Base-by-base conservation (phyloP, 2,797 vertebrate species). In the Enteromius viviparus region DNA sequence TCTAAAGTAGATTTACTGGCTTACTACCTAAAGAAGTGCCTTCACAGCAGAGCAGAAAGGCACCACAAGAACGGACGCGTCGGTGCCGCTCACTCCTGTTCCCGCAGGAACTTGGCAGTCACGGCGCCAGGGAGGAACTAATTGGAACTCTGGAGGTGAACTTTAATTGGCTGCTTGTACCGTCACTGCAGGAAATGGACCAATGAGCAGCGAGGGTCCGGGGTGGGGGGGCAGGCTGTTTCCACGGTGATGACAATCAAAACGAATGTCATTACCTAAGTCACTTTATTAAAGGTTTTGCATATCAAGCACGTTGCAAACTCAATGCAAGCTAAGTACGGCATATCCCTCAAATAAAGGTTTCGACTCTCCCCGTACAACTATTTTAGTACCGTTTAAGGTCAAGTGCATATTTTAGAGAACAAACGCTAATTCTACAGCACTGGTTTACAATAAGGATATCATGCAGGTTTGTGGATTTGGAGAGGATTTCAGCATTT, bases 11-110 rank as follows among this genome's bases (percentile, higher is more conserved):
- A 94, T 93, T 91, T 92, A 91, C 93, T 93, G 94, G 94, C 93
- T 96, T 93, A 92, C 89, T 91, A 95, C 95, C 93, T 93, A 94
- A 94, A 95, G 95, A 98, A 99, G 98, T 98, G 98, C 98, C 97
- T 99, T 97, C 92, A 94, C 90, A 91, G 92, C 92, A 93, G 93
- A 93, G 92, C 92, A 93, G 93, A 92, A 95, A 95, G 97, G 97
- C 96, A 96, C 95, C 94, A 85, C 91, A 90, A 91, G 92, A 92
- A 94, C 85, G 91, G 89, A 93, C 88, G 87, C 84, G 29, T 85
- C 82, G 89, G 88, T 87, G 88, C 87, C 74, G 60, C 87, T 91
- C 74, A 12, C 42, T 45, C 88, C 91, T 91, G 91, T 90, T 91
- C 89, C 88, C 77, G 17, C 83, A 87, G 85, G 90, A 90, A 83